Base-by-base conservation (phyloP, 2,113 vertebrate genomes). In the Lethenteron camtschaticum region DNA sequence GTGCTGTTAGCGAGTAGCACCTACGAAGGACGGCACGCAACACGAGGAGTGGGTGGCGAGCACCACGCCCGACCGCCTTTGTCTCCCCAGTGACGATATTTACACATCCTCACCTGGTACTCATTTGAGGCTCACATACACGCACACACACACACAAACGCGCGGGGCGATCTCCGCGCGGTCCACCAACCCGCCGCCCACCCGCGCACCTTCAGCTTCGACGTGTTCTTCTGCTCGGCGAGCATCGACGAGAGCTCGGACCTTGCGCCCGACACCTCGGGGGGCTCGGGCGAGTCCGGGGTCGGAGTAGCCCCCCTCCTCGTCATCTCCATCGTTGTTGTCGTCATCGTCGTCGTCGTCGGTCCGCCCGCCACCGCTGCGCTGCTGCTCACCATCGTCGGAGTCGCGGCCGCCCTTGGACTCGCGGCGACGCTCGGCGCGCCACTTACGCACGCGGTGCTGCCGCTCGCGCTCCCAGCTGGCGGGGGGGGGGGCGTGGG, bases 391-490 rank as follows among this genome's bases (percentile, higher is more conserved):
- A 41, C 41, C 41, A 6, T 41, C 41, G 41, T 41, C 41, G 41
- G 41, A 41, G 41, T 41, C 41, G 41, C 41, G 41, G 41, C 41
- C 41, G 41, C 41, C 41, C 41, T 41, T 41, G 41, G 41, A 69
- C 18, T 75, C 24, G 0, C 69, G 56, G 3, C 12, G 63, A 1
- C 10, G 16, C 12, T 13, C 41, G 3, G 72, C 72, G 12, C 63
- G 57, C 69, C 56, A 56, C 57, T 16, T 73, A 59, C 57, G 56
- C 20, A 18, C 71, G 56, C 16, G 70, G 7, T 71, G 72, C 55
- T 73, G 72, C 72, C 77, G 81, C 71, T 81, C 77, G 41, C 2
- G 10, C 71, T 84, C 79, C 80, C 82, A 83, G 74, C 81, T 82
- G 70, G 10, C 63, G 73, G 57, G 41, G 41, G 41, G 41, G 41